These are phyloP conservation scores for Galleria mellonella DNA, from an alignment of 1,140 invertebrate species.

Conservation along the genomic window DNA sequence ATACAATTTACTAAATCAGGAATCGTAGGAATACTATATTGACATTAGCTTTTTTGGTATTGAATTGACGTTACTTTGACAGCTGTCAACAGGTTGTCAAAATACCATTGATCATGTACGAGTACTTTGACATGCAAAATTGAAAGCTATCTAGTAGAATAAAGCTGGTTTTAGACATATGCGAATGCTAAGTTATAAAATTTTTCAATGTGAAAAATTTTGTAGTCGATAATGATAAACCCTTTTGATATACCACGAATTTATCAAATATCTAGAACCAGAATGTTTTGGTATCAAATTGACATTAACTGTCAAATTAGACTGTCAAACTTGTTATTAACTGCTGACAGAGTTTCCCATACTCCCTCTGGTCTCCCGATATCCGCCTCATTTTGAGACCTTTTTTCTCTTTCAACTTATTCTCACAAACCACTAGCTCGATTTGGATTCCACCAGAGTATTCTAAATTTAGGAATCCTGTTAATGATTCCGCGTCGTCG, in stretches of 20 bases:
- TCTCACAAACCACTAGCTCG: conserved; percentile 88
- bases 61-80: not conserved
- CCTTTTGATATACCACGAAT: not conserved
- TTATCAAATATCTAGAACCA: not conserved
- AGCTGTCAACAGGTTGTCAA: not conserved
- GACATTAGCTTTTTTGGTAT: too few relatives aligned
- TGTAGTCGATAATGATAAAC: too few relatives aligned
- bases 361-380: conserved; percentile 92
- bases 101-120: not conserved
- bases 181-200: too few relatives aligned
- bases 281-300: not conserved
- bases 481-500: conserved; percentile 34
- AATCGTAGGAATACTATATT: too few relatives aligned
- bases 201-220: too few relatives aligned
- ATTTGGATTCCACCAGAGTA: conserved; percentile 92
- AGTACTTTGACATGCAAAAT: not conserved
- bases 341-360: conserved; percentile 92
- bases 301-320: conserved; percentile 47
- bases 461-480: conserved; percentile 80
- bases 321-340: conserved; percentile 91
- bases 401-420: conserved; percentile 83
- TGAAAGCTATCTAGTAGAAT: not conserved
- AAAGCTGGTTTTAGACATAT: not conserved
- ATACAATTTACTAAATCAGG: too few relatives aligned
- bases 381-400: conserved; percentile 93